Percentiles rank a stretch among this genome's conserved stretches.
Evolutionary conservation across 2,888 invertebrate species (phyloP).

Genomic region (Deilephila porcellus): DNA sequence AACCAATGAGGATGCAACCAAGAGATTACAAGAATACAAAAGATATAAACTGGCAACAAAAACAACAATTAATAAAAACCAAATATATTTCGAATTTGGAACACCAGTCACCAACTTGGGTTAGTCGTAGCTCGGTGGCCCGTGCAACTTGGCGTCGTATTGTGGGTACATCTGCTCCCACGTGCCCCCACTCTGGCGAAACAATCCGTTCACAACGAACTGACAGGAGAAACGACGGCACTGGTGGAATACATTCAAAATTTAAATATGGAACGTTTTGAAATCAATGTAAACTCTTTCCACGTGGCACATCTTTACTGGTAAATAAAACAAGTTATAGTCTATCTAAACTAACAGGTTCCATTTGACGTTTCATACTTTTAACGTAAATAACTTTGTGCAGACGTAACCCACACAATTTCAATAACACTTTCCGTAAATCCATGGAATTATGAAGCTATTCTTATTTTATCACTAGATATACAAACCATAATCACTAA

Average conservation of each 20-base stretch:
- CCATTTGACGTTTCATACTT: too few species aligned
- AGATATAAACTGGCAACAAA: background rate
- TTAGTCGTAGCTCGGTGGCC: constrained; percentile 6
- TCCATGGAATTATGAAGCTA: too few species aligned
- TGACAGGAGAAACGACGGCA: constrained; percentile 47
- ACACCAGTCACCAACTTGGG: background rate
- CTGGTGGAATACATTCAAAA: constrained; percentile 39
- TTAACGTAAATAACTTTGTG: too few species aligned
- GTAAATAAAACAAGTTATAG: background rate
- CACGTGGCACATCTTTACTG: background rate
- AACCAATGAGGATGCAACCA: background rate
- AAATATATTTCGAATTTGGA: background rate
- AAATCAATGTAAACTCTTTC: background rate
- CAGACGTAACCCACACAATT: too few species aligned
- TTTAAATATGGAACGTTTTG: background rate
- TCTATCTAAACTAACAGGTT: too few species aligned
- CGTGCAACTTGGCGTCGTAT: constrained; percentile 34
- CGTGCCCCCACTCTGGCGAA: constrained; percentile 14
- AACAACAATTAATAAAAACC: background rate
- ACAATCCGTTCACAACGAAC: constrained; percentile 39
- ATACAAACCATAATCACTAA: too few species aligned
- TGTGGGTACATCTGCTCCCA: constrained; percentile 49
- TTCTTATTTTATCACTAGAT: too few species aligned
- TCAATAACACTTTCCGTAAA: too few species aligned
- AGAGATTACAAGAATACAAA: background rate